phyloP scores from a whole-genome alignment of 2,113 vertebrate genomes.

The Phyllopteryx taeniolatus region DNA sequence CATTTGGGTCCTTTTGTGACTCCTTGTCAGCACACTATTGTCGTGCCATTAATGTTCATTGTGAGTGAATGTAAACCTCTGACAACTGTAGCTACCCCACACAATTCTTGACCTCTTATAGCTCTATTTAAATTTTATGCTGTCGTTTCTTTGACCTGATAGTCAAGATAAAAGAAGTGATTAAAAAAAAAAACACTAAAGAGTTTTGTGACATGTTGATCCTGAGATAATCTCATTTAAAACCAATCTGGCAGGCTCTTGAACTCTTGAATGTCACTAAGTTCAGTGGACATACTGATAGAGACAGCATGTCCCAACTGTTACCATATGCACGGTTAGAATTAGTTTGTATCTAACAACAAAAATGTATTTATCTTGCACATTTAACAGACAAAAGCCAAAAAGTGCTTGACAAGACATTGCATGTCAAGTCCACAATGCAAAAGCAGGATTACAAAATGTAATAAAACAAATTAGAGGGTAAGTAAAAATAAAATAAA shows the following conservation, averaged over 20 bases:
- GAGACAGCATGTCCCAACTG: conserved; percentile 5
- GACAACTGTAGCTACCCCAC: not conserved
- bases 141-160: conserved; percentile 2
- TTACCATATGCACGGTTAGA: conserved; percentile 18
- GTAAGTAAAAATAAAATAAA: too few relatives aligned
- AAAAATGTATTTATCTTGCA: too few relatives aligned
- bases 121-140: conserved; percentile 22
- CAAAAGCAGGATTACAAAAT: too few relatives aligned
- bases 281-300: conserved; percentile 5
- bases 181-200: conserved; percentile 25
- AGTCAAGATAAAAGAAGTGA: conserved; percentile 6
- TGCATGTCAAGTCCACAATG: too few relatives aligned
- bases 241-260: conserved; percentile 15
- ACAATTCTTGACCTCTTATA: not conserved
- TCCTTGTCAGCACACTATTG: not conserved
- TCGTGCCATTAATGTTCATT: not conserved
- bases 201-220: conserved; percentile 33
- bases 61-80: not conserved
- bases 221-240: conserved; percentile 24
- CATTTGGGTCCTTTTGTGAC: too few relatives aligned
- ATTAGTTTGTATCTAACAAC: not conserved
- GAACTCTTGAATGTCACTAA: conserved; percentile 11
- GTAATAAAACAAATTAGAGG: too few relatives aligned
- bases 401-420: too few relatives aligned
- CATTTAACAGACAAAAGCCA: too few relatives aligned